Evolutionary conservation across 2,797 vertebrate species (phyloP).

Genomic region (Tolypeutes matacus): DNA sequence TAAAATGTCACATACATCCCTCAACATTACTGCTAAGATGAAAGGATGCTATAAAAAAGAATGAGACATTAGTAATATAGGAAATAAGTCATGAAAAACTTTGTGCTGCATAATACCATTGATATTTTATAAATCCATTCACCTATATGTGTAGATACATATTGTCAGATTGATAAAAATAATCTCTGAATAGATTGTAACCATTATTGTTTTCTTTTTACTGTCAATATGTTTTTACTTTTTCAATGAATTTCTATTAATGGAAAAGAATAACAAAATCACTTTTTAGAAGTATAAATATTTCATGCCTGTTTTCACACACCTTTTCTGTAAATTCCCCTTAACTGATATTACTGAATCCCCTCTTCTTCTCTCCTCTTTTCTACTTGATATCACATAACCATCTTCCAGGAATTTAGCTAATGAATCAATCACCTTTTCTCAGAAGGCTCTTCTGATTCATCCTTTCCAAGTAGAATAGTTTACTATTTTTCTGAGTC

Average conservation of each 20-base stretch:
- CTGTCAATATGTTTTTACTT: not conserved
- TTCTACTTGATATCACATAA: not conserved
- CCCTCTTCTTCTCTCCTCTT: not conserved
- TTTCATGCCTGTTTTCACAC: not conserved
- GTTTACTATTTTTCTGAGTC: not conserved
- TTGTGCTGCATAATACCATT: not conserved
- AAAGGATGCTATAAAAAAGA: not conserved
- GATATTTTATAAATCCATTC: not conserved
- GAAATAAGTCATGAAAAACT: not conserved
- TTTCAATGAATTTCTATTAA: not conserved
- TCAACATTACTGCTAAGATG: not conserved
- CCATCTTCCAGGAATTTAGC: not conserved
- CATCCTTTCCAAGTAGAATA: not conserved
- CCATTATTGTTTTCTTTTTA: not conserved
- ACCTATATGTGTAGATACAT: not conserved
- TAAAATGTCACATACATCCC: not conserved
- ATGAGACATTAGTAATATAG: not conserved
- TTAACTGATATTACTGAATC: not conserved
- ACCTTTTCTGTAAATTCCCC: not conserved
- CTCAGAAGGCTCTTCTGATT: constrained; percentile 12
- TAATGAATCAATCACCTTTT: constrained; percentile 37
- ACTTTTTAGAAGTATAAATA: not conserved
- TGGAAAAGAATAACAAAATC: not conserved
- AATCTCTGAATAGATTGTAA: not conserved
- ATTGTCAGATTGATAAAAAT: not conserved